These are phyloP conservation scores for Perizoma affinitatum DNA, from an alignment of 2,888 invertebrate species.

Conservation along the genomic window DNA sequence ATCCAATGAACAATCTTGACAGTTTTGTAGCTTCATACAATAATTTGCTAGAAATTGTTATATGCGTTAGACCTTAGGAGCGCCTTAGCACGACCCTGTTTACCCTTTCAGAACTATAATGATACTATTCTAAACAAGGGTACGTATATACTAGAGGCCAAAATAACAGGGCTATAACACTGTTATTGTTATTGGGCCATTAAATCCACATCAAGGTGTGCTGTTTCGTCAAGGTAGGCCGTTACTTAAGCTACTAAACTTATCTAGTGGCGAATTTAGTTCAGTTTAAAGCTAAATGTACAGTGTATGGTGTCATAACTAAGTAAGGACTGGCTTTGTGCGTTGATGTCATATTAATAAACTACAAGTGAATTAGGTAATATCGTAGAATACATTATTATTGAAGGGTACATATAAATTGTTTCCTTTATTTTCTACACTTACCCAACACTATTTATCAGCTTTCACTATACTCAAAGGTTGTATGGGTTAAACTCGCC, in stretches of 20 bases:
- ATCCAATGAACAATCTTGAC: too few species aligned
- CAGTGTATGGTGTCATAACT: too few species aligned
- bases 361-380: too few species aligned
- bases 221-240: slow-evolving; percentile 36
- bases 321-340: too few species aligned
- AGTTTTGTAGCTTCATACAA: neutral
- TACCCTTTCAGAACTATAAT: slow-evolving; percentile 31
- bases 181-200: slow-evolving; percentile 41
- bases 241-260: slow-evolving; percentile 34
- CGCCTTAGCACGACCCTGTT: slow-evolving; percentile 11
- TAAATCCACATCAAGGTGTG: slow-evolving; percentile 42
- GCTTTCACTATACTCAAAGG: too few species aligned
- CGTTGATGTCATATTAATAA: too few species aligned
- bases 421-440: too few species aligned
- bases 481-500: too few species aligned
- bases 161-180: slow-evolving; percentile 40
- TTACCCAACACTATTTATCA: too few species aligned
- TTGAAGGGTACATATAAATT: too few species aligned
- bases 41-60: neutral
- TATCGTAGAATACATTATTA: too few species aligned
- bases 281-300: slow-evolving; percentile 16
- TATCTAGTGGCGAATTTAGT: slow-evolving; percentile 37
- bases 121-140: slow-evolving; percentile 29
- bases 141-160: slow-evolving; percentile 29
- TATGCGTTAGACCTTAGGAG: neutral